Conservation (phyloP, 2,113 vertebrate genomes). For the Chionodraco myersi region DNA sequence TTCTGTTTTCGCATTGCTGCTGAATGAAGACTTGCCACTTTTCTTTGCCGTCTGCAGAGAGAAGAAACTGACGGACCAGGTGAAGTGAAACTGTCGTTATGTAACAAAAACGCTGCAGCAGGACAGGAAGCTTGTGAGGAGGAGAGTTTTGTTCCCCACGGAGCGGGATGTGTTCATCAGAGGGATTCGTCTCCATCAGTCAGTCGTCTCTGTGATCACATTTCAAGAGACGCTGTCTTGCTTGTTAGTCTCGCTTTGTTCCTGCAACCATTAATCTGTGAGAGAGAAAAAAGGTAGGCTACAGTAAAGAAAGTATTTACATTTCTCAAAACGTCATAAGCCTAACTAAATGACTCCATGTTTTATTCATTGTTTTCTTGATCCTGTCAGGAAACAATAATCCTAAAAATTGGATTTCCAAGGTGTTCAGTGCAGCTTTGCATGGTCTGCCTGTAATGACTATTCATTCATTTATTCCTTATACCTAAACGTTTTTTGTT, state of each 20-base stretch:
- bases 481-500: background rate
- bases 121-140: slow-evolving; percentile 24
- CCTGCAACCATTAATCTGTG: slow-evolving; percentile 4
- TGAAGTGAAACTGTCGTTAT: slow-evolving; percentile 50
- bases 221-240: slow-evolving; percentile 10
- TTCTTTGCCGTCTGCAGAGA: slow-evolving; percentile 14
- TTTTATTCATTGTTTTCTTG: slow-evolving; percentile 15
- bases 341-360: background rate
- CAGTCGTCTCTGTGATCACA: slow-evolving; percentile 35
- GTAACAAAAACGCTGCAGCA: slow-evolving; percentile 16
- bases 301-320: slow-evolving; percentile 6
- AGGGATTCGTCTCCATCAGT: slow-evolving; percentile 38
- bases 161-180: slow-evolving; percentile 30
- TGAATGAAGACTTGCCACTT: background rate
- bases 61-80: slow-evolving; percentile 42
- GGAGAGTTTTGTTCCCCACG: slow-evolving; percentile 3
- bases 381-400: background rate
- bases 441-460: too few relatives aligned
- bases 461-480: background rate
- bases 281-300: slow-evolving; percentile 3
- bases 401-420: background rate
- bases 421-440: background rate
- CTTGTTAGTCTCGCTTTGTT: slow-evolving; percentile 36
- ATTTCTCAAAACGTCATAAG: slow-evolving; percentile 8
- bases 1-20: slow-evolving; percentile 4